These are phyloP conservation scores for Mesorhabditis spiculigera DNA, from an alignment of 2,888 invertebrate species.

Conservation along the genomic window DNA sequence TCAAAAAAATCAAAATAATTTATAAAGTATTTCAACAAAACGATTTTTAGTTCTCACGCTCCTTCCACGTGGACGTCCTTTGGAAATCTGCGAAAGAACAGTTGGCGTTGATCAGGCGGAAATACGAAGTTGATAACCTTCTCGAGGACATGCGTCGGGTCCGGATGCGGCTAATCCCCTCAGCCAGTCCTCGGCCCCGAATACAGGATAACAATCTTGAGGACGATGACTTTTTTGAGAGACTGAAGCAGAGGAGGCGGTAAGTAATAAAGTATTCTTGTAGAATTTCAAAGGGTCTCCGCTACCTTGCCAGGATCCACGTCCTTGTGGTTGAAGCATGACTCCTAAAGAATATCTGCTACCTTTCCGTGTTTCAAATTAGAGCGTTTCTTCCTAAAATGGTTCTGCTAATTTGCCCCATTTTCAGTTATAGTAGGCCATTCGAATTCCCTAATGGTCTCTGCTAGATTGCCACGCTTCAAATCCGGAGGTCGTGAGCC, in stretches of 20 bases:
- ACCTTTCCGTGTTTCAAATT: too few relatives aligned
- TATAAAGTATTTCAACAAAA: neutral
- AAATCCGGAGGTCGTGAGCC: too few relatives aligned
- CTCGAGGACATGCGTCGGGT: neutral
- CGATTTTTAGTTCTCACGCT: neutral
- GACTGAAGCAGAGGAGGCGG: neutral
- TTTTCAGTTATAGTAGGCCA: too few relatives aligned
- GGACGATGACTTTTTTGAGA: neutral
- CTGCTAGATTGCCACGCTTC: too few relatives aligned
- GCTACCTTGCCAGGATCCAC: too few relatives aligned
- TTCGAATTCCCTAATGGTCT: too few relatives aligned
- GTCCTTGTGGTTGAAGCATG: too few relatives aligned
- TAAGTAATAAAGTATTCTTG: neutral
- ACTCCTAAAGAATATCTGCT: too few relatives aligned
- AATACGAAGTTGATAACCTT: constrained; percentile 1
- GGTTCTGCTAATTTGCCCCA: too few relatives aligned
- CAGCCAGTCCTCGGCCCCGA: neutral
- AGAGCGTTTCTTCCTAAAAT: too few relatives aligned
- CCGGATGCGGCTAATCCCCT: neutral
- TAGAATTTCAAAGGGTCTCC: too few relatives aligned
- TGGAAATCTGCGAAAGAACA: neutral
- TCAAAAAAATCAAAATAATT: neutral
- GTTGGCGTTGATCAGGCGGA: neutral
- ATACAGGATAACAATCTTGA: constrained; percentile 1
- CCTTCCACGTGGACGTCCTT: neutral